Conservation (phyloP, 1,140 invertebrate species). For the Nixonia krombeini region DNA sequence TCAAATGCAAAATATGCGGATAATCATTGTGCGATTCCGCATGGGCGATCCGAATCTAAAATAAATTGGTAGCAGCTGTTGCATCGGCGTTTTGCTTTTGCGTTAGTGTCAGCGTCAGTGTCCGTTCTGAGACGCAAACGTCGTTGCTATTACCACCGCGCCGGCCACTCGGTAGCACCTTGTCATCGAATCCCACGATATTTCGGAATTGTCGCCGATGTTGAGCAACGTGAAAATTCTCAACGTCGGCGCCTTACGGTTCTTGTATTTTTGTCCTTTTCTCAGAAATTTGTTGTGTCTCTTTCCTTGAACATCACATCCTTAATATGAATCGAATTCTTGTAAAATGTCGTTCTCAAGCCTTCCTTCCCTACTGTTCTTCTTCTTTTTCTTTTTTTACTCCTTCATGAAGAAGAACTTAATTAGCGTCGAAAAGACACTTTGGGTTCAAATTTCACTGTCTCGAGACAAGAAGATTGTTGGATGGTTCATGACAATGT, state of each 20-base stretch:
- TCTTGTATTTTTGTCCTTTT: slow-evolving; percentile 6
- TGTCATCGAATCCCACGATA: slow-evolving; percentile 19
- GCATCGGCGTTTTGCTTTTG: slow-evolving; percentile 47
- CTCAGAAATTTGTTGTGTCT: neutral
- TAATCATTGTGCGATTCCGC: slow-evolving; percentile 39
- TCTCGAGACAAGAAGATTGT: too few species aligned
- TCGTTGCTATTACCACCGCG: slow-evolving; percentile 39
- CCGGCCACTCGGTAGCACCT: slow-evolving; percentile 24
- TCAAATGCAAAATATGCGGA: neutral
- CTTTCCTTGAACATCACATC: too few species aligned
- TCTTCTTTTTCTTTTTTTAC: too few species aligned
- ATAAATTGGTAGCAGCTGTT: slow-evolving; percentile 69
- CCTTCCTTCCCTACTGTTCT: too few species aligned
- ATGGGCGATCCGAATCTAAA: slow-evolving; percentile 58
- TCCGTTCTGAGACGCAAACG: slow-evolving; percentile 40
- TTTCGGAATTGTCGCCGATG: slow-evolving; percentile 23
- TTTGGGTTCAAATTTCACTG: too few species aligned
- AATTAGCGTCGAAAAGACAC: too few species aligned
- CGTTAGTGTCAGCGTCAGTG: slow-evolving; percentile 56
- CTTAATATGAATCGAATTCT: too few species aligned
- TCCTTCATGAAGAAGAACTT: too few species aligned
- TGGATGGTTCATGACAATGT: too few species aligned
- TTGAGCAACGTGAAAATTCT: slow-evolving; percentile 27
- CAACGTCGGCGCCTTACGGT: too few species aligned
- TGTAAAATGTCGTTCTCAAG: too few species aligned